Conservation (phyloP, 2,888 invertebrate species). For the Napeogenes sylphis region DNA sequence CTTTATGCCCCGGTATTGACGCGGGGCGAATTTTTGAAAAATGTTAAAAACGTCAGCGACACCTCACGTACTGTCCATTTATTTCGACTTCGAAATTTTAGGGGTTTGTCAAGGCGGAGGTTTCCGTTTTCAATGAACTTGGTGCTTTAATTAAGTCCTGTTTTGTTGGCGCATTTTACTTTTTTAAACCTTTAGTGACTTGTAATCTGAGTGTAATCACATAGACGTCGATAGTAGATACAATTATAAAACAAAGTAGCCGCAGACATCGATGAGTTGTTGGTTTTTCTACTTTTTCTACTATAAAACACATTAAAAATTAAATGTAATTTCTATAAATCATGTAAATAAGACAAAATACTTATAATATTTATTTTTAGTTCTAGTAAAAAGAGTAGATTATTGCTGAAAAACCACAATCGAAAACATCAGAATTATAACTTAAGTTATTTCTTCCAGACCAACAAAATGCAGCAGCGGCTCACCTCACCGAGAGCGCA, state of each 20-base stretch:
- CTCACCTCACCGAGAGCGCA: constrained; percentile 81
- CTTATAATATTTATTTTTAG: too few relatives aligned
- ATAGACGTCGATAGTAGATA: not conserved
- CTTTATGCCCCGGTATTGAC: constrained; percentile 57
- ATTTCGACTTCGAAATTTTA: constrained; percentile 62
- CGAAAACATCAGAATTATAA: too few relatives aligned
- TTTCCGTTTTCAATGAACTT: constrained; percentile 36
- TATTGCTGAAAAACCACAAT: too few relatives aligned
- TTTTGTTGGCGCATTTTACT: constrained; percentile 35
- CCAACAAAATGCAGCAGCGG: constrained; percentile 69
- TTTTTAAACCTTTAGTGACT: not conserved
- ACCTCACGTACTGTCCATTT: constrained; percentile 69
- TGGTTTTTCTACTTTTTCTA: too few relatives aligned
- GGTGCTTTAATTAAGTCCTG: constrained; percentile 48
- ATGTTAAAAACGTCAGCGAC: constrained; percentile 71
- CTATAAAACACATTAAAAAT: too few relatives aligned
- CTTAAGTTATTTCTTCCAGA: constrained; percentile 57
- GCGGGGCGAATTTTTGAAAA: constrained; percentile 74
- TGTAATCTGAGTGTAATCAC: constrained; percentile 1
- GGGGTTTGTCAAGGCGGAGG: constrained; percentile 37
- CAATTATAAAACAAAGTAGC: too few relatives aligned
- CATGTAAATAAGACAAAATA: too few relatives aligned
- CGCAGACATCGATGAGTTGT: too few relatives aligned
- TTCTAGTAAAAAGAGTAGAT: too few relatives aligned
- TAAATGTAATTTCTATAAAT: too few relatives aligned